Conservation (phyloP, 2,797 vertebrate species). For the Helarctos malayanus region DNA sequence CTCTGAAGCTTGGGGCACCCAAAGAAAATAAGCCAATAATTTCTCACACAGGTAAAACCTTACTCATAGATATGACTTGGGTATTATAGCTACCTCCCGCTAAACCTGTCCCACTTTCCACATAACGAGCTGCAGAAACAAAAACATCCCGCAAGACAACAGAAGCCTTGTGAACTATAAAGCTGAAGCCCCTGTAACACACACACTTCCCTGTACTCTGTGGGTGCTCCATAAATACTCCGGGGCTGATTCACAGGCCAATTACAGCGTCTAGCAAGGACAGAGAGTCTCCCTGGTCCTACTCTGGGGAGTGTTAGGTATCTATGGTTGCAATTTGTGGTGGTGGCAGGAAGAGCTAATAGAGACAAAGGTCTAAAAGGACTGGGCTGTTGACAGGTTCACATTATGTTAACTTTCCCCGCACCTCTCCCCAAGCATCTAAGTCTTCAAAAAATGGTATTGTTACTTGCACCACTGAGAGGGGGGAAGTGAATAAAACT, state of each 20-base stretch:
- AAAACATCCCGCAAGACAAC: not conserved
- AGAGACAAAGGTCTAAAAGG: not conserved
- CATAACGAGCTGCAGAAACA: slow-evolving; percentile 24
- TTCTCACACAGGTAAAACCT: not conserved
- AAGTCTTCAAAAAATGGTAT: not conserved
- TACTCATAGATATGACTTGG: not conserved
- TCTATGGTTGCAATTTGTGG: not conserved
- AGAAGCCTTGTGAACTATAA: not conserved
- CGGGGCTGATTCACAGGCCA: slow-evolving; percentile 59
- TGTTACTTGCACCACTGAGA: not conserved
- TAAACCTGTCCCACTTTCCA: slow-evolving; percentile 33
- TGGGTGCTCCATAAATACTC: slow-evolving; percentile 54
- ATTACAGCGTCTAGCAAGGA: slow-evolving; percentile 2
- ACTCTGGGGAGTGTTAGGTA: not conserved
- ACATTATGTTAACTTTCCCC: not conserved
- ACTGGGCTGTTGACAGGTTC: not conserved
- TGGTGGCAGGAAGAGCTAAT: not conserved
- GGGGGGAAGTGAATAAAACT: not conserved
- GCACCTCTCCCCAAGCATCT: not conserved
- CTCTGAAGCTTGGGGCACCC: not conserved
- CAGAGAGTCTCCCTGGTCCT: not conserved
- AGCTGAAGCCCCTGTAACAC: not conserved
- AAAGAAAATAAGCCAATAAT: slow-evolving; percentile 2
- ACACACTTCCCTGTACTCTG: not conserved
- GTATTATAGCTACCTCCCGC: not conserved